Evolutionary conservation across 2,113 vertebrate genomes (phyloP), one percentile per base, ranked within the genome.

Genomic region (Puma concolor): DNA sequence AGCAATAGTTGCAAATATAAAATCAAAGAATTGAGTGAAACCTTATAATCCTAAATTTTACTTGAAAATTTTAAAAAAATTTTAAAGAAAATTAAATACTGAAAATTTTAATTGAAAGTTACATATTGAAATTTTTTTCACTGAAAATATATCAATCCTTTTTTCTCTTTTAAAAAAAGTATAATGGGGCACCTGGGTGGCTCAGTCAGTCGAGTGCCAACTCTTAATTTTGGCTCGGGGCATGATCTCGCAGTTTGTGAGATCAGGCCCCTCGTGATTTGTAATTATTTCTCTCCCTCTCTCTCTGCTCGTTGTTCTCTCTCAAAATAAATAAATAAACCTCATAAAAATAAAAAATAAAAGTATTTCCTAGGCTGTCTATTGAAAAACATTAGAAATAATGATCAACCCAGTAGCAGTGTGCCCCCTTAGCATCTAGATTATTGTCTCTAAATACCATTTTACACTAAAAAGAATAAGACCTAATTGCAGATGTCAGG

Each of bases 11-110:
- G 57, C 13, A 94, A 91, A 91, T 69, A 52, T 79, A 85, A 92
- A 94, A 44, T 84, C n/a, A 92, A 69, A 93, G 57, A 89, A 80
- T 52, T 44, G 79, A 80, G 72, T 74, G 67, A 94, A 57, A 81
- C 33, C 10, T 57, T 79, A 10, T 89, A 96, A 92, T 57, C 44
- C 25, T 66, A 92, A 84, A 36, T 84, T 90, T 91, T 77, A 57
- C 25, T 16, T 84, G 44, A 95, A 95, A 95, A 44, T 69, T 87
- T 69, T 87, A 94, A 90, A 64, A 77, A 50, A 31, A 21, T n/a
- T 77, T 67, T 31, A 38, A 44, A 76, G 38, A 76, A 76, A 76
- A 44, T 44, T 41, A 44, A 44, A 29, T 44, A 29, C 23, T 76
- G 72, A 76, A 41, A 15, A 72, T 17, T 63, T 77, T 67, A 31